A percentile compares a stretch with the other conserved stretches of the same genome.
Evolutionary conservation across 2,797 vertebrate species (phyloP).

Genomic region (Rallus crepitans): DNA sequence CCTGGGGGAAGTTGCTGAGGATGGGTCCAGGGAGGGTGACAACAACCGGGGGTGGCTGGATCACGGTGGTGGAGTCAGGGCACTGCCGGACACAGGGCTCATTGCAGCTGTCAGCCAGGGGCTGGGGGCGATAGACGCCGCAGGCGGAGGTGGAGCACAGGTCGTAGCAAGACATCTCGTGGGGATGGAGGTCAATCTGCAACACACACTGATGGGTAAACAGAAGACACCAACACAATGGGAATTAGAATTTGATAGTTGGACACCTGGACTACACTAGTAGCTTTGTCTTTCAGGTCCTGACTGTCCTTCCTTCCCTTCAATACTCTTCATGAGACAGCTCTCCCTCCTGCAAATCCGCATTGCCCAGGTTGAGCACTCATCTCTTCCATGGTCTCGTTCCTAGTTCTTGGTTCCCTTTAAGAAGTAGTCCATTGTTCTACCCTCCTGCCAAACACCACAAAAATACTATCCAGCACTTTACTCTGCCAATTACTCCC

Average conservation of each 20-base stretch:
- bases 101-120: background rate
- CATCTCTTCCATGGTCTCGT: background rate
- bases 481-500: background rate
- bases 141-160: background rate
- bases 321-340: accelerated
- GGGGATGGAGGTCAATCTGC: background rate
- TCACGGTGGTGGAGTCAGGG: background rate
- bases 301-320: background rate
- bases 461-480: background rate
- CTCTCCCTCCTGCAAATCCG: background rate
- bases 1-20: background rate
- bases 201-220: background rate
- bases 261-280: accelerated
- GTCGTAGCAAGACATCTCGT: background rate
- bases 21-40: background rate
- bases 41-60: accelerated
- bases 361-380: background rate
- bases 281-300: background rate
- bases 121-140: background rate
- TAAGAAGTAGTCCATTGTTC: background rate
- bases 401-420: background rate
- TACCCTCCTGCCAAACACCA: background rate
- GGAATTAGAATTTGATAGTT: background rate
- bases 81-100: background rate
- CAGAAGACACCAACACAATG: accelerated